Evolutionary conservation across 2,797 vertebrate genomes (phyloP).

Genomic region (Harpagifer antarcticus): DNA sequence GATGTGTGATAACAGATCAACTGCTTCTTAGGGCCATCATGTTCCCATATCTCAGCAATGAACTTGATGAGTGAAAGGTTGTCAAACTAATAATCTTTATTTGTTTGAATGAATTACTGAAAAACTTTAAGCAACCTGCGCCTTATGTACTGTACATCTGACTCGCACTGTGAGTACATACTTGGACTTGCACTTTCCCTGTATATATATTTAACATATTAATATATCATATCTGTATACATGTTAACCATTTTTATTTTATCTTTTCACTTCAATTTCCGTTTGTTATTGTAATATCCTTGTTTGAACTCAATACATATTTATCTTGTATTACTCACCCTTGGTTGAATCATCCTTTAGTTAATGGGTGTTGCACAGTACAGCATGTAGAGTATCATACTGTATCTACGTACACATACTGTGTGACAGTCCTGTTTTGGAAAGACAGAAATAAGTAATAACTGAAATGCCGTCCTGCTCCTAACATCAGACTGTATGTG

Average conservation of each 20-base stretch:
- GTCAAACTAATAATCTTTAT: neutral
- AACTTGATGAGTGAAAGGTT: neutral
- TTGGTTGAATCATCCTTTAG: neutral
- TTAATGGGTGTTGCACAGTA: neutral
- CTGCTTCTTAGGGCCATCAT: neutral
- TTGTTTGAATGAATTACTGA: too few species aligned
- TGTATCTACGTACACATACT: too few species aligned
- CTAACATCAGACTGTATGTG: neutral
- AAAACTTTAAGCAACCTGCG: too few species aligned
- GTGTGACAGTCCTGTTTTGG: neutral
- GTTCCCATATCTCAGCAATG: neutral
- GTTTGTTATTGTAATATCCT: too few species aligned
- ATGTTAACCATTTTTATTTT: too few species aligned
- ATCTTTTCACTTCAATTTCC: too few species aligned
- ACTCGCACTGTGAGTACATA: too few species aligned
- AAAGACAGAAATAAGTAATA: neutral
- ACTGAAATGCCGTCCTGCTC: neutral
- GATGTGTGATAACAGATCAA: neutral
- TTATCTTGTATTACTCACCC: neutral
- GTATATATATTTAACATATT: too few species aligned
- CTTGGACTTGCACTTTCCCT: too few species aligned
- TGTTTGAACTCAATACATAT: too few species aligned
- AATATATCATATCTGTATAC: too few species aligned
- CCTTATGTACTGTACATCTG: too few species aligned
- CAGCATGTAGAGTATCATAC: neutral